Conservation (phyloP, 2,113 vertebrate genomes). For the Rhineura floridana region DNA sequence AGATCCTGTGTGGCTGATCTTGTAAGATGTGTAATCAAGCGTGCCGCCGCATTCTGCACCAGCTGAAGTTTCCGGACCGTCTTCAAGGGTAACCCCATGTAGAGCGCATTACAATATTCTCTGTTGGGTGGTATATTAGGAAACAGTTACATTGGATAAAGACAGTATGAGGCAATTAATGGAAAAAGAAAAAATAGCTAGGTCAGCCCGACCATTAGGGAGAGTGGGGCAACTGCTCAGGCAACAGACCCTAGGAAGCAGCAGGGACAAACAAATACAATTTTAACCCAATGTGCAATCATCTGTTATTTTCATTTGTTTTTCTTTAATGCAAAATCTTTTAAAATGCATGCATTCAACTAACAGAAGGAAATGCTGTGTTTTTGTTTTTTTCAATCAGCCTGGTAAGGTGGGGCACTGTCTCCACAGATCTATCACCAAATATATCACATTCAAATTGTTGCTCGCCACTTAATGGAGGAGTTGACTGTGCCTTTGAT, state of each 20-base stretch:
- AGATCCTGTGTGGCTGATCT: too few relatives aligned
- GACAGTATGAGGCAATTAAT: background rate
- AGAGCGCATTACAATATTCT: too few relatives aligned
- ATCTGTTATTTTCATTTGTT: background rate
- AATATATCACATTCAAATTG: background rate
- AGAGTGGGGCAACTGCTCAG: too few relatives aligned
- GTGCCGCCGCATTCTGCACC: too few relatives aligned
- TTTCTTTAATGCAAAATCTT: background rate
- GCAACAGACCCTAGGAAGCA: too few relatives aligned
- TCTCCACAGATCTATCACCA: slow-evolving; percentile 29
- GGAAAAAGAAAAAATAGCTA: background rate
- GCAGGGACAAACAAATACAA: background rate
- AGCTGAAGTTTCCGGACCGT: too few relatives aligned
- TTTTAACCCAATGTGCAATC: rapidly evolving
- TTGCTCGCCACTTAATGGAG: slow-evolving; percentile 18
- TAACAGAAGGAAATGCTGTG: rapidly evolving
- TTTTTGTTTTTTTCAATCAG: slow-evolving; percentile 36
- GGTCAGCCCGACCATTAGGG: background rate
- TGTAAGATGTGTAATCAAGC: too few relatives aligned
- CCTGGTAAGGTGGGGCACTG: background rate
- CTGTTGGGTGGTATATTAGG: background rate
- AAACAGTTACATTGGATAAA: background rate
- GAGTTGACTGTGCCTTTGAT: background rate
- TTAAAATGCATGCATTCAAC: slow-evolving; percentile 16
- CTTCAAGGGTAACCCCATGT: too few relatives aligned